A percentile compares a stretch with the other conserved stretches of the same genome.
Evolutionary conservation across 2,113 vertebrate species (phyloP).

Genomic region (Leptodactylus fuscus): DNA sequence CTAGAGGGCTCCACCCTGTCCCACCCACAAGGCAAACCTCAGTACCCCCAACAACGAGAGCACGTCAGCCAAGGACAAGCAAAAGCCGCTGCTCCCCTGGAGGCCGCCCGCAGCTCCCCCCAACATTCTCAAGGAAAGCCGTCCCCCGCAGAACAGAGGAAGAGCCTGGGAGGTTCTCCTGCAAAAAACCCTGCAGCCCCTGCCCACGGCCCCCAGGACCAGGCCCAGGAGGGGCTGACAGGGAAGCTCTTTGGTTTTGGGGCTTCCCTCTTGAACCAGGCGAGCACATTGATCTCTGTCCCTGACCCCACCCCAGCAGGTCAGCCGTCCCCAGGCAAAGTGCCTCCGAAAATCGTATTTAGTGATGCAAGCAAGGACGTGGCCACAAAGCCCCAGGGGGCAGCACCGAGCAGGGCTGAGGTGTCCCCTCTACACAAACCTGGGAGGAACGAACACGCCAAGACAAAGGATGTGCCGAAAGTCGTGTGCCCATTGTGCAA

Average conservation of each 20-base stretch:
- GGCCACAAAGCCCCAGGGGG: slow-evolving; percentile 75
- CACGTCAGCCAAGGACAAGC: slow-evolving; percentile 68
- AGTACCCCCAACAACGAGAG: slow-evolving; percentile 67
- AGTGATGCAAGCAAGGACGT: slow-evolving; percentile 83
- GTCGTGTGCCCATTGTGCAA: slow-evolving; percentile 92
- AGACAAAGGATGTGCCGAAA: slow-evolving; percentile 80
- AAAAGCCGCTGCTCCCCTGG: slow-evolving; percentile 82
- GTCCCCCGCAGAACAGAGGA: slow-evolving; percentile 83
- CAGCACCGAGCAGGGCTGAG: slow-evolving; percentile 68
- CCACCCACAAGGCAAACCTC: slow-evolving; percentile 69
- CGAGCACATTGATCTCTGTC: slow-evolving; percentile 92
- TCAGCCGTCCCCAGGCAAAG: slow-evolving; percentile 85
- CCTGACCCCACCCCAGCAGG: slow-evolving; percentile 81
- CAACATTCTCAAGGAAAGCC: slow-evolving; percentile 78
- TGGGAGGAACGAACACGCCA: slow-evolving; percentile 69
- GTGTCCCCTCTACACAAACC: slow-evolving; percentile 59
- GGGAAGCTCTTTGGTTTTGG: slow-evolving; percentile 97
- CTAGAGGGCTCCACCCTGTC: slow-evolving; percentile 54
- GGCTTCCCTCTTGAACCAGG: slow-evolving; percentile 94
- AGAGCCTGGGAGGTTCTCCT: slow-evolving; percentile 78
- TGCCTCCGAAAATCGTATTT: slow-evolving; percentile 87
- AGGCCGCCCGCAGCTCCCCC: slow-evolving; percentile 79
- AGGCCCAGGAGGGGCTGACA: slow-evolving; percentile 92
- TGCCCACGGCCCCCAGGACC: slow-evolving; percentile 76
- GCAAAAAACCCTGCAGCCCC: slow-evolving; percentile 75